A percentile compares a stretch with the other conserved stretches of the same genome.
These are phyloP conservation scores for Pseudorasbora parva DNA, from an alignment of 2,113 vertebrate species.

Conservation along the genomic window DNA sequence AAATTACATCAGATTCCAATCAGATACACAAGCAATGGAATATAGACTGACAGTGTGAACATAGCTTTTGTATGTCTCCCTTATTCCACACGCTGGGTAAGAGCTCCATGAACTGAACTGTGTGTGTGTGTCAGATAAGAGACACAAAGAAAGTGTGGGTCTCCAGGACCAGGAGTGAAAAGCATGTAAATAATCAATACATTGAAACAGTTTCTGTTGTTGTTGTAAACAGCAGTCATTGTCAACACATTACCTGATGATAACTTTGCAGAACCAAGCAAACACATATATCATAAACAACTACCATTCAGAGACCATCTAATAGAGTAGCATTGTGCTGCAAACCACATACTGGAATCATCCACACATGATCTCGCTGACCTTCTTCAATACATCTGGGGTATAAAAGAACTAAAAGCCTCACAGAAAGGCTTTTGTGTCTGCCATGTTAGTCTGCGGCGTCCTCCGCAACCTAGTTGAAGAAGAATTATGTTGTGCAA, in stretches of 20 bases:
- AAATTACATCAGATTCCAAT: no score
- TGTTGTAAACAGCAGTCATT: not conserved
- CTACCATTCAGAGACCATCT: not conserved
- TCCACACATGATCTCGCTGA: not conserved
- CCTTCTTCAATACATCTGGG: not conserved
- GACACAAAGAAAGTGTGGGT: no score
- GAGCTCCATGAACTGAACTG: no score
- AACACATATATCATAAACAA: not conserved
- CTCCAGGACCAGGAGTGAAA: no score
- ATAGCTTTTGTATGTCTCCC: no score
- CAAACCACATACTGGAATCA: not conserved
- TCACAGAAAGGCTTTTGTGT: not conserved
- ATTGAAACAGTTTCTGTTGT: no score
- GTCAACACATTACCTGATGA: not conserved
- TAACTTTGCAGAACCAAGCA: conserved; percentile 7
- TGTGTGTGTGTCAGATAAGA: no score
- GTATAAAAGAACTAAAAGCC: not conserved
- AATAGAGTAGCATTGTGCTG: not conserved
- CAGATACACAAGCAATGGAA: no score
- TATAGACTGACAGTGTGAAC: no score
- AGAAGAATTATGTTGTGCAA: not conserved
- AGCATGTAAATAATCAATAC: not conserved
- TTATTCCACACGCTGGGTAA: no score
- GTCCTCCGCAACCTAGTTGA: not conserved
- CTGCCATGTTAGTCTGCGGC: not conserved